These are phyloP conservation scores for Prionailurus bengalensis DNA, from an alignment of 2,113 vertebrate genomes.

Conservation along the genomic window DNA sequence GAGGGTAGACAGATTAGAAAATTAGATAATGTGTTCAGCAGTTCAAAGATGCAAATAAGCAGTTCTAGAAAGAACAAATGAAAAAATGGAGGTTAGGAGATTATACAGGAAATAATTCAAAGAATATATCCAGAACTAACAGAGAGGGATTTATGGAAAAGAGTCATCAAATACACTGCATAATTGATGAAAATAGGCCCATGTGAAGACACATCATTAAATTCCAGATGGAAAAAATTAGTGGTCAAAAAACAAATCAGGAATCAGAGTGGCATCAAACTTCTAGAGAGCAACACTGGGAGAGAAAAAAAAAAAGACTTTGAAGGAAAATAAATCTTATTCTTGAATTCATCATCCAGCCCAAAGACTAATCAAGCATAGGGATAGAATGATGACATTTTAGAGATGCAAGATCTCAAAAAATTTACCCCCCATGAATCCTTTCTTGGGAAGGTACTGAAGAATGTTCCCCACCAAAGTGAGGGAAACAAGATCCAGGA, in stretches of 20 bases:
- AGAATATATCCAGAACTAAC: not conserved
- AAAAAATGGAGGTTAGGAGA: not conserved
- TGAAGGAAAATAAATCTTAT: not conserved
- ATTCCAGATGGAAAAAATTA: not conserved
- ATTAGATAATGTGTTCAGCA: not conserved
- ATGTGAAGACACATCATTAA: not conserved
- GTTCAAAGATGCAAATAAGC: not conserved
- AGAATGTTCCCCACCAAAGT: not conserved
- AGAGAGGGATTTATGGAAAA: not conserved
- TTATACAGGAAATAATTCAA: not conserved
- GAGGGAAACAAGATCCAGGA: not conserved
- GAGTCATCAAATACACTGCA: not conserved
- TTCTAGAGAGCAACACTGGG: not conserved
- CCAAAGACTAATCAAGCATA: not conserved
- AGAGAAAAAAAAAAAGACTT: no score
- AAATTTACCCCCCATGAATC: not conserved
- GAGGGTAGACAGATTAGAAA: not conserved
- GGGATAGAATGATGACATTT: not conserved
- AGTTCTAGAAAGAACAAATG: not conserved
- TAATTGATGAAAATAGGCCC: not conserved
- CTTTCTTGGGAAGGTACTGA: not conserved
- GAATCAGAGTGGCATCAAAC: not conserved
- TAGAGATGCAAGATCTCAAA: not conserved
- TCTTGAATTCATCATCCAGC: constrained; percentile 3
- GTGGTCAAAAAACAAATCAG: not conserved